phyloP scores from a whole-genome alignment of 2,888 invertebrate species.

The Dryomyza anilis region DNA sequence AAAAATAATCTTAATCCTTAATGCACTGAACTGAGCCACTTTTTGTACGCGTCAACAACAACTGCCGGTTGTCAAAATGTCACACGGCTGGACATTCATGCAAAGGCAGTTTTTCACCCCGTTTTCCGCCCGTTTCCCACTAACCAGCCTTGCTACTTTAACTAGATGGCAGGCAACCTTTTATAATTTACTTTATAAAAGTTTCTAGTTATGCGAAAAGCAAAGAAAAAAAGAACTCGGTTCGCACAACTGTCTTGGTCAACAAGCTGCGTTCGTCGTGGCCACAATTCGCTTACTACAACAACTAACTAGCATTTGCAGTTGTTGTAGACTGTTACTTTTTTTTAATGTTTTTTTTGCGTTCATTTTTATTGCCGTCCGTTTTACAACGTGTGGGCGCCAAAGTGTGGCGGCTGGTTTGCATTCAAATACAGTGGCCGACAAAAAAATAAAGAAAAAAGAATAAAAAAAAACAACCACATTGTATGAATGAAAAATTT shows the following conservation, averaged over 20 bases:
- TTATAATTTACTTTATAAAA: background rate
- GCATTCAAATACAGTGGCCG: constrained; percentile 2
- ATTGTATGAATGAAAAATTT: background rate
- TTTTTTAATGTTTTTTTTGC: background rate
- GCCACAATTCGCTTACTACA: constrained; percentile 1
- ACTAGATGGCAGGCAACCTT: no score
- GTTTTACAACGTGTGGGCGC: constrained; percentile 16
- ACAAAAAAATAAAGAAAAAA: background rate
- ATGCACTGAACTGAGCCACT: background rate
- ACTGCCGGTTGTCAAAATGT: constrained; percentile 33
- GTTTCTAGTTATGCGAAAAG: background rate
- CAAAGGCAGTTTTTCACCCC: background rate
- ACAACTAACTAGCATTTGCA: background rate
- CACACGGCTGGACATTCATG: constrained; percentile 22
- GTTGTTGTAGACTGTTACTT: background rate
- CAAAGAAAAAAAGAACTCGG: background rate
- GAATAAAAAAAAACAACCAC: background rate
- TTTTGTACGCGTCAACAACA: constrained; percentile 2
- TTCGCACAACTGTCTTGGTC: background rate
- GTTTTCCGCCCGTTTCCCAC: background rate
- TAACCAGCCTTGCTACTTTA: no score
- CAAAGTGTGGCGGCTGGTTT: no score
- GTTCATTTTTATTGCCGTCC: background rate
- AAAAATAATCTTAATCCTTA: background rate
- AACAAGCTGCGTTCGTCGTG: background rate